Base-by-base conservation (phyloP, 2,113 vertebrate genomes). In the Equus przewalskii region DNA sequence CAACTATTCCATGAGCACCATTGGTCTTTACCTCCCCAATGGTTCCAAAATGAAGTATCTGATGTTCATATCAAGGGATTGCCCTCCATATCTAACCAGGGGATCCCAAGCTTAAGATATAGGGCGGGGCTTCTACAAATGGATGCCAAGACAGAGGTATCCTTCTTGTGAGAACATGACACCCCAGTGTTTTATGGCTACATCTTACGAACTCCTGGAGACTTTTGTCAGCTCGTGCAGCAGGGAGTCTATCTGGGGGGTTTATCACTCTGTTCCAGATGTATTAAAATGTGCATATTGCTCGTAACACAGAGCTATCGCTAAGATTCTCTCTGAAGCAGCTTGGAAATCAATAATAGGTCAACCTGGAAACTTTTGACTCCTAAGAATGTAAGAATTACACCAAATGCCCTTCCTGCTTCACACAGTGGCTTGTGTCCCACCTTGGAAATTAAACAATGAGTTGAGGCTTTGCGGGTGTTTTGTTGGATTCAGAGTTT, bases 301-400 rank as follows among this genome's bases (percentile, higher is more conserved):
- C 73, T 91, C 18, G 81, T 82, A 51, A 73, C 36, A 73, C 28
- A 49, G 64, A 56, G 56, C 44, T 76, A 6, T 91, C 88, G 13
- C 72, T 28, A 81, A 81, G 11, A 11, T 80, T 96, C 70, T 91
- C 26, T 88, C 60, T 89, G 78, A 89, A 82, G 41, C 22, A 82
- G 41, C n/a, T 15, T 33, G 2, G 28, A 46, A n/a, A 46, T 54
- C 64, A 93, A 21, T 28, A 75, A 46, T 21, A 54, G 6, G 64
- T 9, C 49, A 30, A 28, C 72, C 56, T 44, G 12, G 75, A 92
- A 95, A 72, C 30, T 26, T 30, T 46, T 44, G n/a, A 62, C 26
- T n/a, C 67, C 54, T 69, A 30, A 46, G 86, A 85, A 91, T 73
- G 36, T 26, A 58, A 28, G 33, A 70, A 73, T 67, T 51, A 54